phyloP scores from a whole-genome alignment of 2,113 vertebrate genomes.

The Scolopax mira region DNA sequence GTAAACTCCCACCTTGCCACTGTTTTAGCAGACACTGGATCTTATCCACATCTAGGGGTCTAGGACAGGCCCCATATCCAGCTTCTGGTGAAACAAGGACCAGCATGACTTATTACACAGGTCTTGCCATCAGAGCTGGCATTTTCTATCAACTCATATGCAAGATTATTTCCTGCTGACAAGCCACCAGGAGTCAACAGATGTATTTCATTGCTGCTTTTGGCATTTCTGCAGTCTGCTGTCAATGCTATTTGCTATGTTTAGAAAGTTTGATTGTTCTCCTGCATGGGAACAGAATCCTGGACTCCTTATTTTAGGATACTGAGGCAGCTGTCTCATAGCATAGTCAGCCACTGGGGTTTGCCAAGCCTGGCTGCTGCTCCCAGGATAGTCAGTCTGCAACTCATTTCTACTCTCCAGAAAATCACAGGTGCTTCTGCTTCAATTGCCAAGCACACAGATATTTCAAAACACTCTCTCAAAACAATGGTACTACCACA shows the following conservation, averaged over 20 bases:
- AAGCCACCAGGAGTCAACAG: background rate
- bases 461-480: background rate
- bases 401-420: accelerated
- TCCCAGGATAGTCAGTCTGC: background rate
- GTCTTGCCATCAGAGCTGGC: background rate
- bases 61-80: accelerated
- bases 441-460: background rate
- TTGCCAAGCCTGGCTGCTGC: background rate
- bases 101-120: accelerated
- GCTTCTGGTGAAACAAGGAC: background rate
- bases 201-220: accelerated
- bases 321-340: background rate
- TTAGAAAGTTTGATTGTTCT: background rate
- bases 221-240: background rate
- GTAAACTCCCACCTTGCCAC: background rate
- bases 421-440: background rate
- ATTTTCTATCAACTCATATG: background rate
- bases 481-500: background rate
- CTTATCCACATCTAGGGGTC: too few species aligned
- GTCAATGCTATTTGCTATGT: background rate
- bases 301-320: background rate
- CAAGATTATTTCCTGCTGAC: background rate
- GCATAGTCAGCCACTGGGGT: accelerated
- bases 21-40: background rate
- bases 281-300: background rate